Evolutionary conservation across 2,797 vertebrate genomes (phyloP).

Genomic region (Anguilla anguilla): DNA sequence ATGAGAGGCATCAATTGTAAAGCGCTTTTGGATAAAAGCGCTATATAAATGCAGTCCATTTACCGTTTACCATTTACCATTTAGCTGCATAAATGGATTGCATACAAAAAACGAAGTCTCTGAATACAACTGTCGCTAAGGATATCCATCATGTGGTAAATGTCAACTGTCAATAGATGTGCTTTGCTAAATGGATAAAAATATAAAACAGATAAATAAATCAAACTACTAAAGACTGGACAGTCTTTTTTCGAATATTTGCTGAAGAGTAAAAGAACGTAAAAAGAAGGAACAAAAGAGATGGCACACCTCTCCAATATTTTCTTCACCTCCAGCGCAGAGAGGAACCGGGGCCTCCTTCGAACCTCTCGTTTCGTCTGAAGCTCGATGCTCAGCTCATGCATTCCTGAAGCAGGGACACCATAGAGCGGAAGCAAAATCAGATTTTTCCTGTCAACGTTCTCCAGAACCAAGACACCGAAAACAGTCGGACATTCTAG

Average conservation of each 20-base stretch:
- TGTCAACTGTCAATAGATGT: background rate
- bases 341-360: conserved; percentile 85
- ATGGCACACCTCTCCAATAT: conserved; percentile 67
- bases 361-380: conserved; percentile 75
- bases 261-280: background rate
- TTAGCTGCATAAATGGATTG: background rate
- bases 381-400: conserved; percentile 77
- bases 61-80: too few species aligned
- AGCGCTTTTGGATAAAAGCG: too few species aligned
- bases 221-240: background rate
- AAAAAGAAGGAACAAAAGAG: background rate
- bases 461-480: background rate
- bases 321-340: conserved; percentile 70
- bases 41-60: too few species aligned
- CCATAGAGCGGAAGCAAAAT: background rate
- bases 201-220: background rate
- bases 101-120: background rate
- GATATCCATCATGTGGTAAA: background rate
- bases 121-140: background rate
- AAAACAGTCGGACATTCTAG: background rate
- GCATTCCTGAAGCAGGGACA: conserved; percentile 70
- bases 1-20: too few species aligned
- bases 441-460: background rate
- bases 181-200: background rate
- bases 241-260: too few species aligned